Evolutionary conservation across 2,888 invertebrate genomes (phyloP).

Genomic region (Hydriomena furcata): DNA sequence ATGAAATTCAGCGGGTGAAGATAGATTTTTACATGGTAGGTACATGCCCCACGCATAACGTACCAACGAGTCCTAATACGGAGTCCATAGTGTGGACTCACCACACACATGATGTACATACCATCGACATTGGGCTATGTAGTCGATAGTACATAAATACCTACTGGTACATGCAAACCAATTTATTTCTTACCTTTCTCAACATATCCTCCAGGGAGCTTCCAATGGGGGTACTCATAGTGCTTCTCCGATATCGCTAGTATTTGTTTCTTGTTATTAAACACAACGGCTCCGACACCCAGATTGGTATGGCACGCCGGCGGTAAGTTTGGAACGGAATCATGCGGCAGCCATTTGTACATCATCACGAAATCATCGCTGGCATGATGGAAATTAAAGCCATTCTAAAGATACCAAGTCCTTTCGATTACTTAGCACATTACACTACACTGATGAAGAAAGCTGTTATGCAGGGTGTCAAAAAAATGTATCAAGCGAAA

Average conservation of each 20-base stretch:
- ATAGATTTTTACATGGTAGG: too few relatives aligned
- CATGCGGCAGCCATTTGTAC: conserved; percentile 90
- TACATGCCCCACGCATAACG: too few relatives aligned
- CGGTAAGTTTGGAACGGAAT: conserved; percentile 86
- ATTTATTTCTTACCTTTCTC: conserved; percentile 85
- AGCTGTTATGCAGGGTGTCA: too few relatives aligned
- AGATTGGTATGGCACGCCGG: conserved; percentile 89
- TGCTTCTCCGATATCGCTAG: conserved; percentile 92
- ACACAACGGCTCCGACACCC: conserved; percentile 94
- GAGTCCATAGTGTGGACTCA: too few relatives aligned
- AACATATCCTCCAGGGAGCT: conserved; percentile 96
- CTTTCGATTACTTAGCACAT: conserved; percentile 26
- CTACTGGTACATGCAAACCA: too few relatives aligned
- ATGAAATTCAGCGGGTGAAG: too few relatives aligned
- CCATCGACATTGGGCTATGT: too few relatives aligned
- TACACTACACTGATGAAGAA: conserved; percentile 24
- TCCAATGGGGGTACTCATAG: conserved; percentile 88
- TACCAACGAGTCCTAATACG: too few relatives aligned
- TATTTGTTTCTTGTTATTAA: conserved; percentile 89
- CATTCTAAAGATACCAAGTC: conserved; percentile 83
- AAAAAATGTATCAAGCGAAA: too few relatives aligned
- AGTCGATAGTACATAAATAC: too few relatives aligned
- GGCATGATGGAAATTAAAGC: conserved; percentile 96
- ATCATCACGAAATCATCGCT: conserved; percentile 91
- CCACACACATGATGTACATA: too few relatives aligned